Evolutionary conservation across 2,888 invertebrate genomes (phyloP).

Genomic region (Linyphia triangularis): DNA sequence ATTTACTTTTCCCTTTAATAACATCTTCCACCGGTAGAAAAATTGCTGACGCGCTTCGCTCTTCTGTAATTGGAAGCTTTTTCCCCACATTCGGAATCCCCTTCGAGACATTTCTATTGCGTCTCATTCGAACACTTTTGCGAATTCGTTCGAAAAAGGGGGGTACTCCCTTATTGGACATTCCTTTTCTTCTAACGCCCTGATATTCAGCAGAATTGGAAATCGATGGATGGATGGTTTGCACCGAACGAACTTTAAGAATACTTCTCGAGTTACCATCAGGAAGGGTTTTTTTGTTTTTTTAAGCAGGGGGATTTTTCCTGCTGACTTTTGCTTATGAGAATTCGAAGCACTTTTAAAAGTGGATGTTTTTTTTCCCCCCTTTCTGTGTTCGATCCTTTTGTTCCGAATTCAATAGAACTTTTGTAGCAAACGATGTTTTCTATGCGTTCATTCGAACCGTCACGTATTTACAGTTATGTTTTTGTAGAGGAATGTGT

Average conservation of each 20-base stretch:
- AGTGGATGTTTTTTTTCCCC: background rate
- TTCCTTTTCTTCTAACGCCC: conserved; percentile 28
- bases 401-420: background rate
- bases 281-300: background rate
- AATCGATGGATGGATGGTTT: conserved; percentile 55
- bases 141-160: background rate
- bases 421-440: background rate
- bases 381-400: background rate
- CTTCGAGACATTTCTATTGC: background rate
- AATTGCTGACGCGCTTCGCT: conserved; percentile 29
- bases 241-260: background rate
- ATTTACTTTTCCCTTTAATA: conserved; percentile 19
- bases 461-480: too few species aligned
- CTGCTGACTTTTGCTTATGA: conserved; percentile 17
- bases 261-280: conserved; percentile 15
- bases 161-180: conserved; percentile 49
- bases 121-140: too few species aligned
- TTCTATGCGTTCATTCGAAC: background rate
- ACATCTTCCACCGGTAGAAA: background rate
- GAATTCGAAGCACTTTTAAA: background rate
- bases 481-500: too few species aligned
- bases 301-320: background rate
- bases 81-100: background rate
- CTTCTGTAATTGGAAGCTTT: conserved; percentile 11
- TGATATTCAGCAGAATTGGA: conserved; percentile 62